Conservation (phyloP, 2,888 invertebrate species). For the Ormyrus thymus region DNA sequence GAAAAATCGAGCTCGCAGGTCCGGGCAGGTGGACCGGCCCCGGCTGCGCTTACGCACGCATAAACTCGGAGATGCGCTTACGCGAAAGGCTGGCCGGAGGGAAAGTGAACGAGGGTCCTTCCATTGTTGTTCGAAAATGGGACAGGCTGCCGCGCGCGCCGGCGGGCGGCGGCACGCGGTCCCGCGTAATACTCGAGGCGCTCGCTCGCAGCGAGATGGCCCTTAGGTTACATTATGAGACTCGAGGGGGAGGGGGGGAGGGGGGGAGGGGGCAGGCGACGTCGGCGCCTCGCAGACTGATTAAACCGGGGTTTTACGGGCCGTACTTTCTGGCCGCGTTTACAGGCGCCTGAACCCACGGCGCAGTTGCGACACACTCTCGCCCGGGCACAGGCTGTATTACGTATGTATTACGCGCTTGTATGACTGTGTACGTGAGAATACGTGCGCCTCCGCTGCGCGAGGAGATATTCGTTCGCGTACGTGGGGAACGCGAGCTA, state of each 20-base stretch:
- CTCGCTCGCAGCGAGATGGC: constrained; percentile 35
- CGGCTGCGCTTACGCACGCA: background rate
- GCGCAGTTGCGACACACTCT: background rate
- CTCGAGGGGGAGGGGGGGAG: constrained; percentile 25
- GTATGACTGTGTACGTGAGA: too few species aligned
- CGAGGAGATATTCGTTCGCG: background rate
- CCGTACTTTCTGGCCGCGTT: constrained; percentile 4
- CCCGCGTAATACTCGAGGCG: constrained; percentile 47
- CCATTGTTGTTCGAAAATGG: constrained; percentile 31
- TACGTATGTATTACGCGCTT: constrained; percentile 12
- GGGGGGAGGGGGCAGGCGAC: background rate
- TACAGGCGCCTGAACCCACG: background rate
- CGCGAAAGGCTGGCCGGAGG: background rate
- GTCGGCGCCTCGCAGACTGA: constrained; percentile 56
- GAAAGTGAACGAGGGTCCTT: constrained; percentile 17
- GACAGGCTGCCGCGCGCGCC: background rate
- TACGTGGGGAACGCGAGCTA: too few species aligned
- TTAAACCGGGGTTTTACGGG: constrained; percentile 65
- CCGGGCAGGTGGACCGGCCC: background rate
- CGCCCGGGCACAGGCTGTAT: background rate
- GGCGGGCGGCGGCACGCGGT: background rate
- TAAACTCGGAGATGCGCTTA: constrained; percentile 10
- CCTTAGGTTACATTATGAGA: constrained; percentile 56
- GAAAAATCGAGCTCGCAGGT: background rate
- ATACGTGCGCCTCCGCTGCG: background rate